A percentile compares a stretch with the other conserved stretches of the same genome.
These are phyloP conservation scores for Ostrea edulis DNA, from an alignment of 1,140 invertebrate species.

Conservation along the genomic window DNA sequence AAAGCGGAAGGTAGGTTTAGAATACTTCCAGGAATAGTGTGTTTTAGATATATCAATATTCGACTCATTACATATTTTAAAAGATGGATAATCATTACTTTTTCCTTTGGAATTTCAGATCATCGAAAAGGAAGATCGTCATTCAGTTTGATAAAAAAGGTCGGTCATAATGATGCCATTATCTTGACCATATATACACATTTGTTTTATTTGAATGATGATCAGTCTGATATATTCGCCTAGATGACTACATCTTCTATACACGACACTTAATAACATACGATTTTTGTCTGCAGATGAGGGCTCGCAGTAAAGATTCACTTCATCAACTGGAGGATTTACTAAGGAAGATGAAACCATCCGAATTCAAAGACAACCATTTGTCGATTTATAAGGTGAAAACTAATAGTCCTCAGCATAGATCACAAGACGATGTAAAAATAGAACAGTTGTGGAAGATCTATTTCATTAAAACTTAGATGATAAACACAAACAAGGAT, in stretches of 20 bases:
- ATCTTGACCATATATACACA: neutral
- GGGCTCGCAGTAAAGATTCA: conserved; percentile 81
- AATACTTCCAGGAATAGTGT: neutral
- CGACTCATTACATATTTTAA: neutral
- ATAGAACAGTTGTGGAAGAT: no score
- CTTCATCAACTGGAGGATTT: conserved; percentile 82
- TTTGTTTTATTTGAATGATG: no score
- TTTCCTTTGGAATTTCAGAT: neutral
- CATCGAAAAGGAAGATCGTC: conserved; percentile 15
- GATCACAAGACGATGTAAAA: neutral
- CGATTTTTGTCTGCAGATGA: conserved; percentile 79
- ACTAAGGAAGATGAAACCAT: conserved; percentile 81
- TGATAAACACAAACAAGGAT: no score
- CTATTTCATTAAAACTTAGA: no score
- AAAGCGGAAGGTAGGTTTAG: neutral
- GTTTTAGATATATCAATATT: neutral
- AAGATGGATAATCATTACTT: neutral
- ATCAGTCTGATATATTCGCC: no score
- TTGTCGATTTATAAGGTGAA: conserved; percentile 81
- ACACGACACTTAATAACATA: no score
- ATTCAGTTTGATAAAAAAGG: conserved; percentile 11
- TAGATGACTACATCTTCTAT: no score
- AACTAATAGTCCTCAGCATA: neutral
- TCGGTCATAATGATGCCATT: neutral
- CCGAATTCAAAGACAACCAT: conserved; percentile 83